Evolutionary conservation across 2,797 vertebrate genomes (phyloP).

Genomic region (Enteromius argenteus): DNA sequence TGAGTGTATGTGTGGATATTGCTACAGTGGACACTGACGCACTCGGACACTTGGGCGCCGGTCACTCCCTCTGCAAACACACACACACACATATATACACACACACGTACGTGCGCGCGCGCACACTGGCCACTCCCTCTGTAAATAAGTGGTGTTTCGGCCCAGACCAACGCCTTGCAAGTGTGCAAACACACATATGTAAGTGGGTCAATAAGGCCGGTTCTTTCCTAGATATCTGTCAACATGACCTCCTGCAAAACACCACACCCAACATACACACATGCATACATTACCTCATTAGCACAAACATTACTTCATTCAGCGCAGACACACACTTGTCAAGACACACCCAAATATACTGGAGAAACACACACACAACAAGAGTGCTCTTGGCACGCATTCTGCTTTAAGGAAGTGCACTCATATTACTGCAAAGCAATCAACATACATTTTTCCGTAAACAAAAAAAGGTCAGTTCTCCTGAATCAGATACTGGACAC

Average conservation of each 20-base stretch:
- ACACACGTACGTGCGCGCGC: neutral
- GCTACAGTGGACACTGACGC: conserved; percentile 27
- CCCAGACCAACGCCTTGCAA: conserved; percentile 36
- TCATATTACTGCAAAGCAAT: conserved; percentile 32
- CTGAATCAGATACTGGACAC: neutral
- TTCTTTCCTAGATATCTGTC: conserved; percentile 73
- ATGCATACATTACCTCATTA: conserved; percentile 49
- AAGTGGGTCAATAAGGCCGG: conserved; percentile 74
- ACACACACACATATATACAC: neutral
- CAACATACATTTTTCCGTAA: neutral
- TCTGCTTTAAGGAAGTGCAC: conserved; percentile 32
- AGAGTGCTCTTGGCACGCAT: conserved; percentile 9
- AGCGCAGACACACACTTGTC: conserved; percentile 24
- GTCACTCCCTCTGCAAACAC: conserved; percentile 42
- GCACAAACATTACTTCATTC: conserved; percentile 50
- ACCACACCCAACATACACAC: conserved; percentile 52
- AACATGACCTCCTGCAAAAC: conserved; percentile 73
- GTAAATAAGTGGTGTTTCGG: conserved; percentile 53
- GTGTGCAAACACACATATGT: conserved; percentile 34
- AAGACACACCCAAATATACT: conserved; percentile 34
- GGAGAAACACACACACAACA: conserved; percentile 12
- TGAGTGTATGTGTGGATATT: conserved; percentile 21
- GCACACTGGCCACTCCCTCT: conserved; percentile 41
- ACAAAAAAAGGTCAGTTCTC: neutral
- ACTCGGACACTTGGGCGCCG: conserved; percentile 49